Percentiles rank a stretch among this genome's conserved stretches.
Conservation (phyloP, 2,113 vertebrate species). For the Epinephelus lanceolatus region DNA sequence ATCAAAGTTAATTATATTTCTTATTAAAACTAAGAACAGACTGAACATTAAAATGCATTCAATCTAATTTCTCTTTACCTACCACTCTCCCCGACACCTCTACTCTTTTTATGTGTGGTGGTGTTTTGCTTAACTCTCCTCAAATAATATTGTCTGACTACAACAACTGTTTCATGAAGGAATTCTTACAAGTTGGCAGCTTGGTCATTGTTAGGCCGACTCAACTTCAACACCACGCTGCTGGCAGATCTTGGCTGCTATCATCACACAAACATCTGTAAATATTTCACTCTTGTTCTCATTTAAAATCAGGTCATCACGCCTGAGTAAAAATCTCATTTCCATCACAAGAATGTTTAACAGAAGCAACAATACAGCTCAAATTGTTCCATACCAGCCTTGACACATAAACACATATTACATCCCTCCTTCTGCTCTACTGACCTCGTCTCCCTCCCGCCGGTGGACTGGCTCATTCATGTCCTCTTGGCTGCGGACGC, state of each 20-base stretch:
- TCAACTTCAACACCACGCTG: neutral
- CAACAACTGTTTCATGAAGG: neutral
- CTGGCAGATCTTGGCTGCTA: neutral
- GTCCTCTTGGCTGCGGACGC: slow-evolving; percentile 96
- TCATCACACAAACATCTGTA: neutral
- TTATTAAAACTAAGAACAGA: neutral
- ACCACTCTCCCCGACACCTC: neutral
- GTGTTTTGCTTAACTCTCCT: neutral
- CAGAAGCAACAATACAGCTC: neutral
- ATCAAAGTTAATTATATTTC: neutral
- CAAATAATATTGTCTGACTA: neutral
- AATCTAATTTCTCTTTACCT: neutral
- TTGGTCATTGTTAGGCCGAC: neutral
- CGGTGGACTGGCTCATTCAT: slow-evolving; percentile 93
- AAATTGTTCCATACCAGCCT: neutral
- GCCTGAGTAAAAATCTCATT: neutral
- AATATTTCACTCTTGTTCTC: slow-evolving; percentile 12
- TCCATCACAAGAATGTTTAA: neutral
- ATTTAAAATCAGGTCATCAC: neutral
- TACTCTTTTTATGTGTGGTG: no score
- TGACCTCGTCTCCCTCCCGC: slow-evolving; percentile 83
- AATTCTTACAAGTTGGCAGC: neutral
- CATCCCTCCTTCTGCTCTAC: slow-evolving; percentile 1
- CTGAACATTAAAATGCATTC: neutral
- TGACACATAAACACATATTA: neutral